These are phyloP conservation scores for Andrena bucephala DNA, from an alignment of 2,888 invertebrate genomes.

Conservation along the genomic window DNA sequence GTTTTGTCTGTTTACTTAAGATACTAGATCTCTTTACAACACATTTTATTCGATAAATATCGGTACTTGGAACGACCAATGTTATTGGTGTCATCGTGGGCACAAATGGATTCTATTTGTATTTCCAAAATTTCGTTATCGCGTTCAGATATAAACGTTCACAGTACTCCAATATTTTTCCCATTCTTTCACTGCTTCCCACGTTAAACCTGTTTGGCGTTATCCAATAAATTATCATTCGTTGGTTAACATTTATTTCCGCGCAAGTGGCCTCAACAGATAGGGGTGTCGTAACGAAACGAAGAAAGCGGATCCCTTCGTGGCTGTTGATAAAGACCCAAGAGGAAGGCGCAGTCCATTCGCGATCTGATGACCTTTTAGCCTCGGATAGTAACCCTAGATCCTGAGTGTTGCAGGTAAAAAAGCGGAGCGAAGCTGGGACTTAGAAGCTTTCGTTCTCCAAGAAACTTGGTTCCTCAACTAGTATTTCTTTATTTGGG, in stretches of 20 bases:
- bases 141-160: not conserved
- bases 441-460: conserved; percentile 24
- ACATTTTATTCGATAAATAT: not conserved
- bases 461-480: conserved; percentile 48
- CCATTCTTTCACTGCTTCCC: not conserved
- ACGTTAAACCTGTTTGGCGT: not conserved
- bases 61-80: not conserved
- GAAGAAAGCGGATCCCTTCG: conserved; percentile 31
- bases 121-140: not conserved
- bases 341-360: conserved; percentile 17
- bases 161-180: not conserved
- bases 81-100: not conserved
- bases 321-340: conserved; percentile 23
- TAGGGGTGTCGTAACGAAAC: too few relatives aligned
- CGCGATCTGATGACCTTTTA: conserved; percentile 44
- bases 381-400: conserved; percentile 9
- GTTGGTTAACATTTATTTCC: too few relatives aligned
- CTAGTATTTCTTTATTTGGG: conserved; percentile 69
- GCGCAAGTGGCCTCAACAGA: too few relatives aligned
- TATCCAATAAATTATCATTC: not conserved
- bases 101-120: not conserved
- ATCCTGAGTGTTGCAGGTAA: conserved; percentile 19
- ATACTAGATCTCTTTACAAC: not conserved
- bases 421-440: not conserved
- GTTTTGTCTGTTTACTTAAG: not conserved